Conservation (phyloP, 1,140 invertebrate genomes). For the Pseudomyrmex dendroicus region DNA sequence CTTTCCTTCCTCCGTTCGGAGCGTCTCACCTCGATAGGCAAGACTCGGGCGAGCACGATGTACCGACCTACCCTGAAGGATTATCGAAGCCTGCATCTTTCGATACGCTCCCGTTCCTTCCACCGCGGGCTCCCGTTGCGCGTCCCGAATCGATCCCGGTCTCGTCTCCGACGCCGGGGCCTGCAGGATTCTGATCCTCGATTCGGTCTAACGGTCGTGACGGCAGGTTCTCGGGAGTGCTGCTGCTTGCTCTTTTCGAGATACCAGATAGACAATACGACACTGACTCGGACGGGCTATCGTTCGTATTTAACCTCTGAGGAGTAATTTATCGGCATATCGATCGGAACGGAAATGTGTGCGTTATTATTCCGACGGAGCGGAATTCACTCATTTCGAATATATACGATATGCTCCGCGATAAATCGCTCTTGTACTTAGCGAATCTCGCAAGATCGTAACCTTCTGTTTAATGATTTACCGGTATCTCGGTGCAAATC, state of each 20-base stretch:
- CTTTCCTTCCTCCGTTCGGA: slow-evolving; percentile 37
- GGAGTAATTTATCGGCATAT: slow-evolving; percentile 31
- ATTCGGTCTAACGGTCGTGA: slow-evolving; percentile 55
- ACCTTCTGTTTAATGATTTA: not conserved
- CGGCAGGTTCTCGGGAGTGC: slow-evolving; percentile 12
- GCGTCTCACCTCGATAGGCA: slow-evolving; percentile 66
- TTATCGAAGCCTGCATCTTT: slow-evolving; percentile 73
- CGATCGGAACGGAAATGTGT: slow-evolving; percentile 13
- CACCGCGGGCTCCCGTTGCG: slow-evolving; percentile 69
- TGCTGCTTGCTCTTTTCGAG: slow-evolving; percentile 10
- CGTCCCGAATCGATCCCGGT: slow-evolving; percentile 69
- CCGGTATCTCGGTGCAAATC: not conserved
- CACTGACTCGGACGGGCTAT: not conserved
- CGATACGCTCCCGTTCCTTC: slow-evolving; percentile 75
- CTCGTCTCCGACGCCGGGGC: slow-evolving; percentile 12
- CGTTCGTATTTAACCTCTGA: slow-evolving; percentile 6
- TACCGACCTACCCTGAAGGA: slow-evolving; percentile 72
- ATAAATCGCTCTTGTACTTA: not conserved
- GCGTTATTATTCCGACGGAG: not conserved
- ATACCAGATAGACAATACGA: slow-evolving; percentile 29
- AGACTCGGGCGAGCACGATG: slow-evolving; percentile 66
- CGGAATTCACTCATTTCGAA: not conserved
- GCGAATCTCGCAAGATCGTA: not conserved
- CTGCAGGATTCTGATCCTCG: slow-evolving; percentile 49
- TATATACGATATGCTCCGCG: not conserved